Base-by-base conservation (phyloP, 1,140 invertebrate genomes). In the Conus ventricosus region DNA sequence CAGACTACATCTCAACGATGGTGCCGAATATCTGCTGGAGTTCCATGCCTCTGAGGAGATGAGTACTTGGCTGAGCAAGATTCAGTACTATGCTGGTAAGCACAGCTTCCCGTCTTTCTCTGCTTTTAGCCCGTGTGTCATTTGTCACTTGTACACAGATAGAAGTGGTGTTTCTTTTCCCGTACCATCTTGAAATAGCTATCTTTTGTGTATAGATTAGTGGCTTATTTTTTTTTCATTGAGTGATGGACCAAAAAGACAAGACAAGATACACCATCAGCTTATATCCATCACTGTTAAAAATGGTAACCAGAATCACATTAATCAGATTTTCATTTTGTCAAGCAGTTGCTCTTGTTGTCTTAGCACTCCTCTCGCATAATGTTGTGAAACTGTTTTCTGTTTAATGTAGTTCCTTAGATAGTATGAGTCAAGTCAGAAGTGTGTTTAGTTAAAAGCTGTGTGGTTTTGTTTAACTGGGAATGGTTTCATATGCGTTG, bases 21-120 rank as follows among this genome's bases (percentile, higher is more conserved):
- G 98, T 8, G 97, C 98, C 0, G 98, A 99, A 95, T 99, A 98
- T 95, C 96, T 99, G 55, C 98, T 99, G 93, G 96, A 97, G 83
- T 97, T 97, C 82, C 95, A 96, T 1, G 97, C 96, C 85, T 96
- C 97, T 75, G 96, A 96, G 3, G 97, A 97, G 89, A 97, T 99
- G 97, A 96, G 97, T 90, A 98, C 99, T 85, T 99, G 99, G 99
- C 97, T 99, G 4, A 97, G 97, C 91, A 99, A 99, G 95, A 97
- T 99, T 90, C 96, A 97, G 63, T 99, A 99, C 96, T 98, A 99
- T 95, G 98, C 99, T 90, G 94, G 94, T 95, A 92, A 39, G 57
- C 20, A 20, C 6, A 23, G 67, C 11, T n/a, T 23, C 20, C 20
- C 25, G 82, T 63, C 25, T 39, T 63, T 7, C 63, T 13, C 7